Evolutionary conservation across 2,888 invertebrate species (phyloP).

Genomic region (Baronia brevicornis): DNA sequence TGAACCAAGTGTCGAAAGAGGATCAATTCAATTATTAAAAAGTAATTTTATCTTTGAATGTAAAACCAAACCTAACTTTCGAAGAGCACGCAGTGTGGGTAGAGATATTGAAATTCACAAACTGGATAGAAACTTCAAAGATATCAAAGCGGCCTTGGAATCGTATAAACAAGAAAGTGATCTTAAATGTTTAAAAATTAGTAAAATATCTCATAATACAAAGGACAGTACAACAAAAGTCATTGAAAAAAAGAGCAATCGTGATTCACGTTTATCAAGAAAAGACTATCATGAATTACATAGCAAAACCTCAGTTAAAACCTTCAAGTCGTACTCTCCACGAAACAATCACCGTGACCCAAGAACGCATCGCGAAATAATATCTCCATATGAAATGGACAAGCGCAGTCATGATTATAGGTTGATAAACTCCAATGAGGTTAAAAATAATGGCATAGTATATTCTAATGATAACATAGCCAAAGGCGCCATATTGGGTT

Average conservation of each 20-base stretch:
- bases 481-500: conserved; percentile 50
- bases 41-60: no score
- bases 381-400: conserved; percentile 21
- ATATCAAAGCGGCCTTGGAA: conserved; percentile 55
- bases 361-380: conserved; percentile 4
- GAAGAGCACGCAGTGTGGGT: conserved; percentile 56
- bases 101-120: conserved; percentile 27
- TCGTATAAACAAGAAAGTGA: conserved; percentile 31
- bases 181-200: conserved; percentile 4
- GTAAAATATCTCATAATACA: neutral
- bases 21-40: no score
- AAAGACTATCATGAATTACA: conserved; percentile 6
- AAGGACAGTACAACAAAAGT: conserved; percentile 8
- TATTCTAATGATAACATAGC: conserved; percentile 63
- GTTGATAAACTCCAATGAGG: conserved; percentile 21
- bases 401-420: conserved; percentile 23
- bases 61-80: conserved; percentile 27
- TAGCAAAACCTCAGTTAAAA: neutral
- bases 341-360: conserved; percentile 2
- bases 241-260: conserved; percentile 15
- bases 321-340: conserved; percentile 7
- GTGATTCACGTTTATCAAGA: conserved; percentile 12
- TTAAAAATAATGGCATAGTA: conserved; percentile 44
- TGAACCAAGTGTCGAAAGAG: conserved; percentile 15
- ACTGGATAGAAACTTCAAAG: conserved; percentile 39